Conservation (phyloP, 1,140 invertebrate species). For the Megalopta genalis region DNA sequence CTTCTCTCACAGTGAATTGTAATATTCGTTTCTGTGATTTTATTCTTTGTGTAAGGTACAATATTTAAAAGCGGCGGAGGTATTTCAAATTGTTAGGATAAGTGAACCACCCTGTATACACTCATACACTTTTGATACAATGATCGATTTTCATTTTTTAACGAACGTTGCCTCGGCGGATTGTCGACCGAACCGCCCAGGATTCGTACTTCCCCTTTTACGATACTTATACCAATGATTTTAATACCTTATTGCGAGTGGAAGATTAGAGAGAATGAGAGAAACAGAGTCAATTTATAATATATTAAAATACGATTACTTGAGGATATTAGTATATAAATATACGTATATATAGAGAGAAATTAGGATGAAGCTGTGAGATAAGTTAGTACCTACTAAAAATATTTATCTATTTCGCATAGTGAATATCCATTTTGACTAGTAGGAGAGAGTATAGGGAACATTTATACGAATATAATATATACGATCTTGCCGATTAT, state of each 20-base stretch:
- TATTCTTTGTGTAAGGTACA: too few species aligned
- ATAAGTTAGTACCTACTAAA: constrained; percentile 15
- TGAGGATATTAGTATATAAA: constrained; percentile 12
- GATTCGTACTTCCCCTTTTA: constrained; percentile 29
- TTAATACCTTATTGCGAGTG: constrained; percentile 24
- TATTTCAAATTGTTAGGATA: not conserved
- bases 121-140: constrained; percentile 40
- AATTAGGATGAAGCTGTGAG: constrained; percentile 7
- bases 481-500: not conserved
- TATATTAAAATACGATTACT: constrained; percentile 16
- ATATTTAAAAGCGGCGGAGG: not conserved
- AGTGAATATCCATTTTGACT: constrained; percentile 16
- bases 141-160: constrained; percentile 36
- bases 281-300: constrained; percentile 48
- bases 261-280: constrained; percentile 4
- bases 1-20: not conserved
- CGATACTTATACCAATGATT: constrained; percentile 47
- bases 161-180: not conserved
- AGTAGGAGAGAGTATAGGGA: constrained; percentile 2
- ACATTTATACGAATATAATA: constrained; percentile 22
- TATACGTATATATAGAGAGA: constrained; percentile 14
- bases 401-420: constrained; percentile 29
- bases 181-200: constrained; percentile 2
- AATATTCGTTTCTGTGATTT: not conserved
- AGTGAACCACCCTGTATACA: not conserved